Percentiles rank a stretch among this genome's conserved stretches.
These are phyloP conservation scores for Nephila pilipes DNA, from an alignment of 1,140 invertebrate genomes.

Conservation along the genomic window DNA sequence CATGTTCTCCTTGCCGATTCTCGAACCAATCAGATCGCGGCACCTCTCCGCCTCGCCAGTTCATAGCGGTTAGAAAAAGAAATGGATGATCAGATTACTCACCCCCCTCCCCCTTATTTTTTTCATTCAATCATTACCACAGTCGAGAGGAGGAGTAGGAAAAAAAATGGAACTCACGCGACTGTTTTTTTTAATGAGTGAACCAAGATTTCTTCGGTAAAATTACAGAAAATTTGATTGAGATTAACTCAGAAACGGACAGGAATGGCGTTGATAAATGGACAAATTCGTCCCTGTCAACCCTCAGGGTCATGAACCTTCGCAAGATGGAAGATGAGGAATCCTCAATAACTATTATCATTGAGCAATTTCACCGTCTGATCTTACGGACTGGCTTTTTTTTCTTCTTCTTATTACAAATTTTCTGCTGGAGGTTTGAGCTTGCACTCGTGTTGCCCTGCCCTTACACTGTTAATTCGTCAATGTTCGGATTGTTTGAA, in stretches of 20 bases:
- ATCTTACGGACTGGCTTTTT: neutral
- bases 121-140: slow-evolving; percentile 5
- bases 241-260: slow-evolving; percentile 53
- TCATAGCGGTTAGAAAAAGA: slow-evolving; percentile 33
- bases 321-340: slow-evolving; percentile 20
- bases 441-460: neutral
- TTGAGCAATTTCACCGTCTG: slow-evolving; percentile 55
- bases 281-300: slow-evolving; percentile 45
- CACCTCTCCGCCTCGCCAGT: slow-evolving; percentile 33
- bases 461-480: slow-evolving; percentile 17
- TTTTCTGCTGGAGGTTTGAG: neutral
- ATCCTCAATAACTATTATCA: slow-evolving; percentile 73
- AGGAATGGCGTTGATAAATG: slow-evolving; percentile 53
- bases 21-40: slow-evolving; percentile 53
- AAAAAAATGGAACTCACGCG: slow-evolving; percentile 20
- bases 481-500: neutral
- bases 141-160: neutral
- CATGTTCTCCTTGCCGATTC: slow-evolving; percentile 11
- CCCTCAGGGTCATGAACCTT: slow-evolving; percentile 37
- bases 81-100: neutral
- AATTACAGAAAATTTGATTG: slow-evolving; percentile 56
- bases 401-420: neutral
- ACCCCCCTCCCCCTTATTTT: neutral
- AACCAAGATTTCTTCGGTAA: slow-evolving; percentile 36
- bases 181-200: slow-evolving; percentile 45